Percentiles rank a stretch among this genome's conserved stretches.
These are phyloP conservation scores for Sturmia bella DNA, from an alignment of 2,888 invertebrate species.

Conservation along the genomic window DNA sequence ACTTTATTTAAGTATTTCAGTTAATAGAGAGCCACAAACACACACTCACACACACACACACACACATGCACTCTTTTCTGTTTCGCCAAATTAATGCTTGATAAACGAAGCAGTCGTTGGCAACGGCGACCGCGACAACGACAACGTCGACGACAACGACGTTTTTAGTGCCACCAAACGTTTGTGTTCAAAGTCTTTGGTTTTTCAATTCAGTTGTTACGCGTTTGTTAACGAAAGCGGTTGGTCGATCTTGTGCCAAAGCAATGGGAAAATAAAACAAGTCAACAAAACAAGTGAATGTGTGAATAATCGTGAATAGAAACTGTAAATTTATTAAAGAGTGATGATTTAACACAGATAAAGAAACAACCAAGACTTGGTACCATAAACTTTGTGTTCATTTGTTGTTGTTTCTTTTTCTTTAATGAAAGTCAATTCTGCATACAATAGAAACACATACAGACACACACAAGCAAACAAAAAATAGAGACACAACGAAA, in stretches of 20 bases:
- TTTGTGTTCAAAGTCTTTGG: conserved; percentile 75
- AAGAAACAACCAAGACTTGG: conserved; percentile 37
- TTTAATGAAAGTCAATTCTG: conserved; percentile 50
- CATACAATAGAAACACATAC: conserved; percentile 22
- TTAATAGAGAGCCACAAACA: conserved; percentile 7
- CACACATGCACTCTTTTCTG: too few relatives aligned
- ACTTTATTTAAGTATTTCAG: too few relatives aligned
- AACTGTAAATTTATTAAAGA: conserved; percentile 59
- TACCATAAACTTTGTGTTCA: conserved; percentile 42
- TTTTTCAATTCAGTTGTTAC: conserved; percentile 73
- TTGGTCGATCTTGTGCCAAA: conserved; percentile 68
- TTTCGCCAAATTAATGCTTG: too few relatives aligned
- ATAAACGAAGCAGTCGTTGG: conserved; percentile 24
- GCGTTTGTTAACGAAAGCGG: conserved; percentile 73
- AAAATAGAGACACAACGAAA: conserved; percentile 2
- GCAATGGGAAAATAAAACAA: conserved; percentile 18
- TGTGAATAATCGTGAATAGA: conserved; percentile 53
- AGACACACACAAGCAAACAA: not conserved
- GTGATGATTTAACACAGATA: conserved; percentile 28
- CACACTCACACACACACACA: conserved; percentile 9
- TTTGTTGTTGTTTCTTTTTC: conserved; percentile 17
- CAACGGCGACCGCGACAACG: conserved; percentile 8
- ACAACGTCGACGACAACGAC: conserved; percentile 12
- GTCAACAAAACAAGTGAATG: conserved; percentile 43
- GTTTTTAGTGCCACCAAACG: conserved; percentile 52